Evolutionary conservation across 2,888 invertebrate genomes (phyloP).

Genomic region (Tetragonisca angustula): DNA sequence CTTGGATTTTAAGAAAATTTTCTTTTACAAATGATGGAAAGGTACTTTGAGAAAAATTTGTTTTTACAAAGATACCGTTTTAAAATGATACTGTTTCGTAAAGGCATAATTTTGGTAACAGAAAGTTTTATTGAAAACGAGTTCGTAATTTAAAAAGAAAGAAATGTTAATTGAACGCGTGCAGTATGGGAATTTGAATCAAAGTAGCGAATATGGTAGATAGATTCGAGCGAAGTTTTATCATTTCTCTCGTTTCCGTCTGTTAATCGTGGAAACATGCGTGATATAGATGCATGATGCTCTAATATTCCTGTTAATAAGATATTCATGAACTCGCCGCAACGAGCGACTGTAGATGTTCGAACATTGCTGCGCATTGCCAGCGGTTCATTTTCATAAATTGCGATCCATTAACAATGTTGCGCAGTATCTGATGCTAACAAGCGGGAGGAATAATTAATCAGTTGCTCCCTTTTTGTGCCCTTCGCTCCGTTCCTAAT

Average conservation of each 20-base stretch:
- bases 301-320: constrained; percentile 24
- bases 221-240: constrained; percentile 4
- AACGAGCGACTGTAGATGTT: constrained; percentile 13
- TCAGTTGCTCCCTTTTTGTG: constrained; percentile 6
- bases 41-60: not conserved
- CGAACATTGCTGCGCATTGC: constrained; percentile 1
- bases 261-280: constrained; percentile 29
- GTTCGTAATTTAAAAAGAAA: not conserved
- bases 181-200: too few species aligned
- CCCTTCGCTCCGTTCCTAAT: not conserved
- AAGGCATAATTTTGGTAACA: not conserved
- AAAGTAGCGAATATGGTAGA: not conserved
- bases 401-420: constrained; percentile 29
- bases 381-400: constrained; percentile 22
- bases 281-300: constrained; percentile 1
- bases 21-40: too few species aligned
- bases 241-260: constrained; percentile 1
- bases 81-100: not conserved
- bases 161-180: not conserved
- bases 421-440: constrained; percentile 29
- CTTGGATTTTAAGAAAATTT: too few species aligned
- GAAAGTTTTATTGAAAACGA: not conserved
- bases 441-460: constrained; percentile 31
- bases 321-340: constrained; percentile 20
- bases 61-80: not conserved